Percentiles rank a stretch among this genome's conserved stretches.
These are phyloP conservation scores for Drosophila santomea DNA, from an alignment of 1,140 invertebrate species.

Conservation along the genomic window DNA sequence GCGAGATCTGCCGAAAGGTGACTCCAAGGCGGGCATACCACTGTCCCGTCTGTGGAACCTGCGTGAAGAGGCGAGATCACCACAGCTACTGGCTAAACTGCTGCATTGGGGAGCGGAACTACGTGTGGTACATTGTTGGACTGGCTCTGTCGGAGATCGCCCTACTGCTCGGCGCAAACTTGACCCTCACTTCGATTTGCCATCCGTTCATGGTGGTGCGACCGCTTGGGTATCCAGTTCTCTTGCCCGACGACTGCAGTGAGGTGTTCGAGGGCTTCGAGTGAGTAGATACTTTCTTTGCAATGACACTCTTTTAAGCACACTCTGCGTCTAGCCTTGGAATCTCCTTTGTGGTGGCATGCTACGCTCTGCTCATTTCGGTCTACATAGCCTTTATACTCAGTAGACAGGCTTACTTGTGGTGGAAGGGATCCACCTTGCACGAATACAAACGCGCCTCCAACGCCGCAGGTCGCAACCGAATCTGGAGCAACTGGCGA, in stretches of 20 bases:
- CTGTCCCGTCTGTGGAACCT: constrained; percentile 73
- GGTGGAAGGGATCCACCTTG: constrained; percentile 63
- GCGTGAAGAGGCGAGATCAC: constrained; percentile 76
- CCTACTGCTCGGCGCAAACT: constrained; percentile 82
- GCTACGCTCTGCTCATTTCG: constrained; percentile 71
- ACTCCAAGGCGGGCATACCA: constrained; percentile 69
- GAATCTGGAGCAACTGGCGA: constrained; percentile 70
- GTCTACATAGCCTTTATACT: constrained; percentile 53
- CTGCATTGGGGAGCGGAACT: constrained; percentile 85
- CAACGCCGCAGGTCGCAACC: constrained; percentile 44
- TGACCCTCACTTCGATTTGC: constrained; percentile 85
- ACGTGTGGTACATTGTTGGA: constrained; percentile 82
- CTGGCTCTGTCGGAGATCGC: constrained; percentile 68
- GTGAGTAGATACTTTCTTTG: constrained; percentile 58
- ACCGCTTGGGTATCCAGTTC: constrained; percentile 68
- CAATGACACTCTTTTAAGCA: too few relatives aligned
- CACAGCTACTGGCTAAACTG: constrained; percentile 85
- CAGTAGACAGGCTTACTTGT: constrained; percentile 62
- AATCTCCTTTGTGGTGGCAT: constrained; percentile 74
- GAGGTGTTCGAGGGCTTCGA: constrained; percentile 84
- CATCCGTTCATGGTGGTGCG: constrained; percentile 84
- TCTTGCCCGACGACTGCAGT: constrained; percentile 85
- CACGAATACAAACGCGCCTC: constrained; percentile 78
- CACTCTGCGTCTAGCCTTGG: constrained; percentile 50
- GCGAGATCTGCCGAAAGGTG: constrained; percentile 72